Evolutionary conservation across 2,113 vertebrate genomes (phyloP).

Genomic region (Arizona elegans): DNA sequence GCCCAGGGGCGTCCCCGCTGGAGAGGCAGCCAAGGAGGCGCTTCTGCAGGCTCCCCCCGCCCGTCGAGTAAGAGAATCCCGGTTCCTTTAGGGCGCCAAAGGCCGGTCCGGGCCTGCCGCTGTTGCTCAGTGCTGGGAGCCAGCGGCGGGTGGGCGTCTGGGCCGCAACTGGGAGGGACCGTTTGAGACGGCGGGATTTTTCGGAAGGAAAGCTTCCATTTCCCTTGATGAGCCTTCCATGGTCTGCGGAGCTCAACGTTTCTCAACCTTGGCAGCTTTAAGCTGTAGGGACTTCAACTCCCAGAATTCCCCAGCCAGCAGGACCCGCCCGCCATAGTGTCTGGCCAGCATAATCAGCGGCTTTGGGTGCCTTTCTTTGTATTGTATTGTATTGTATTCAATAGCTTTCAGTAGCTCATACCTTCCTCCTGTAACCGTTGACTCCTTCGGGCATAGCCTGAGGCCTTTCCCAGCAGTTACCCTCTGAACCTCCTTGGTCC

Average conservation of each 20-base stretch:
- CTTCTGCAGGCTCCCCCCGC: not conserved
- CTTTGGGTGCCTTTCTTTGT: not conserved
- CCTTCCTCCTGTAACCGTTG: not conserved
- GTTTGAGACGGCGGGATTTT: not conserved
- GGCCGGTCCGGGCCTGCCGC: not conserved
- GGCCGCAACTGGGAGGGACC: not conserved
- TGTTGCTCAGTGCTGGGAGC: not conserved
- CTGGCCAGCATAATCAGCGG: not conserved
- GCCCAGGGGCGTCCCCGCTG: not conserved
- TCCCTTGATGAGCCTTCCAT: not conserved
- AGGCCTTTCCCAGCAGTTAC: not conserved
- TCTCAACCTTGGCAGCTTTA: not conserved
- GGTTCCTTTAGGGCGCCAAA: not conserved
- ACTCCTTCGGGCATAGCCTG: not conserved
- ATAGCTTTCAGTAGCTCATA: not conserved
- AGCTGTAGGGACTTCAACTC: not conserved
- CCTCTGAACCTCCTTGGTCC: not conserved
- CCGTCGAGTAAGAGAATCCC: not conserved
- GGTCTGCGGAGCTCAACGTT: not conserved
- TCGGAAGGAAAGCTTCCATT: not conserved
- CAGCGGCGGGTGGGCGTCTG: not conserved
- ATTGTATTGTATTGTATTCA: no score
- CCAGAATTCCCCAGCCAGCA: not conserved
- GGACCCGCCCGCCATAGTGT: not conserved
- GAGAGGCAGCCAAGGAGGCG: not conserved